Conservation (phyloP, 2,797 vertebrate genomes). For the Acanthiza pusilla region DNA sequence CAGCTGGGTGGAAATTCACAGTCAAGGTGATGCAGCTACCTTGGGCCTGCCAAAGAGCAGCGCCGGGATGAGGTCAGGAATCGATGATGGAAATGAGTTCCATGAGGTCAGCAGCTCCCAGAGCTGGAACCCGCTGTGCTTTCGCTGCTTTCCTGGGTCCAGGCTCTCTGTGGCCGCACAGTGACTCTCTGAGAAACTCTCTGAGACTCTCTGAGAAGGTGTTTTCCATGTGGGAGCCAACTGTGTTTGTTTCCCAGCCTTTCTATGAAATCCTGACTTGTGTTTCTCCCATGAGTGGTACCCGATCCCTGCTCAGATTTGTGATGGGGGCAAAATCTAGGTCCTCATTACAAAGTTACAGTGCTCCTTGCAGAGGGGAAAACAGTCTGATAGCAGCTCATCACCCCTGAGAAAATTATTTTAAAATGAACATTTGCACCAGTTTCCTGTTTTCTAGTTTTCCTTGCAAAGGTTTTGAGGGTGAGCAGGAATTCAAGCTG, state of each 20-base stretch:
- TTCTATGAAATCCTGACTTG: neutral
- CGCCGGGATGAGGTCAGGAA: neutral
- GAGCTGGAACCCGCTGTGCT: neutral
- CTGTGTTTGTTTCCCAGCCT: neutral
- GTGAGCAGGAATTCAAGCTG: neutral
- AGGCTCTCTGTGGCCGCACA: neutral
- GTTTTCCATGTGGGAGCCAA: neutral
- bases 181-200: too few species aligned
- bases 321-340: neutral
- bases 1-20: neutral
- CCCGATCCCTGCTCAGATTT: rapidly evolving
- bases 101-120: neutral
- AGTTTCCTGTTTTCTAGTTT: neutral
- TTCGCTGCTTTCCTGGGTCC: neutral
- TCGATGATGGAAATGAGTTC: neutral
- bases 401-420: neutral
- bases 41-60: neutral
- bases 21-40: neutral
- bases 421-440: neutral
- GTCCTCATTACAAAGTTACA: rapidly evolving
- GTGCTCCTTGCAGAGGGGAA: neutral
- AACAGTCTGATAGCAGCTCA: neutral
- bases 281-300: neutral
- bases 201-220: neutral
- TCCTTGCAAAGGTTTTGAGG: neutral